Percentiles rank a stretch among this genome's conserved stretches.
Evolutionary conservation across 2,113 vertebrate species (phyloP).

Genomic region (Strix uralensis): DNA sequence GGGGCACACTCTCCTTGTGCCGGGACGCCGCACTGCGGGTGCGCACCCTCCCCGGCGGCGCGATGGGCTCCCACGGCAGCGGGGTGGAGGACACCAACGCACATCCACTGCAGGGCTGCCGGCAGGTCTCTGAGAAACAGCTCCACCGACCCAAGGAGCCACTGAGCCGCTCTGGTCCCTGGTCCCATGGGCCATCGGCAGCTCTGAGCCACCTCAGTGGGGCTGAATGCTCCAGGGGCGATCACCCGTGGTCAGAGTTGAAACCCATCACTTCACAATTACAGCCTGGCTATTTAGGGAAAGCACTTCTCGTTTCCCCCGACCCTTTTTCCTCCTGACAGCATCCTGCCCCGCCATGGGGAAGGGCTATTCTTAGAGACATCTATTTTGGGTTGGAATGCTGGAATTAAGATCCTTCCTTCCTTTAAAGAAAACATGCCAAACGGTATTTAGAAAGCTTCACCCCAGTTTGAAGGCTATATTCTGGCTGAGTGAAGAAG

Average conservation of each 20-base stretch:
- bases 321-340: background rate
- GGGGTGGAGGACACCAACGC: background rate
- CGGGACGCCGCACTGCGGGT: background rate
- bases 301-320: background rate
- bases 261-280: background rate
- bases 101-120: background rate
- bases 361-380: slow-evolving; percentile 41
- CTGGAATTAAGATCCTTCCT: slow-evolving; percentile 63
- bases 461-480: background rate
- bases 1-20: background rate
- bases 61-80: background rate
- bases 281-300: background rate
- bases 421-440: slow-evolving; percentile 32
- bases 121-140: background rate
- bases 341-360: background rate
- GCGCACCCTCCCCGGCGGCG: accelerated
- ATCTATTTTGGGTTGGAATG: slow-evolving; percentile 44
- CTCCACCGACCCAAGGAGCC: background rate
- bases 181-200: background rate
- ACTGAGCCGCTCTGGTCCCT: accelerated
- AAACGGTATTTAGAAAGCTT: background rate
- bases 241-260: accelerated
- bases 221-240: background rate
- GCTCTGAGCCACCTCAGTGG: accelerated
- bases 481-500: background rate